Conservation (phyloP, 2,113 vertebrate genomes). For the Mirounga angustirostris region DNA sequence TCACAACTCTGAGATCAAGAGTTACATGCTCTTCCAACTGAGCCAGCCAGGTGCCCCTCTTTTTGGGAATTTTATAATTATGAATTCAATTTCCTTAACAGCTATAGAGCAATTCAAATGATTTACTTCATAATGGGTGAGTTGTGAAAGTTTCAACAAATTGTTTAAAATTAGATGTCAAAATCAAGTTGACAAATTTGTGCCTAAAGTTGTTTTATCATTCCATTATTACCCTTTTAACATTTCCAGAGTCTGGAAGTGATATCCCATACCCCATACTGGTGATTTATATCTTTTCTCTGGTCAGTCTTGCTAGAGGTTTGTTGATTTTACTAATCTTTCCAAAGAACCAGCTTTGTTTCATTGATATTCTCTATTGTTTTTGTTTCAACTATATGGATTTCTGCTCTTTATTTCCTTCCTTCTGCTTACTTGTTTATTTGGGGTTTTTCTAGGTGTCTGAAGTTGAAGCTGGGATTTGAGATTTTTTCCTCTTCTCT, state of each 20-base stretch:
- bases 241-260: neutral
- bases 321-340: conserved; percentile 2
- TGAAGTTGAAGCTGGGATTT: neutral
- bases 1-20: neutral
- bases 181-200: neutral
- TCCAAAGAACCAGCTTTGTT: conserved; percentile 3
- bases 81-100: neutral
- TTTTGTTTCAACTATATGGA: neutral
- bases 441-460: conserved; percentile 4
- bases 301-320: neutral
- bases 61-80: neutral
- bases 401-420: neutral
- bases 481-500: neutral
- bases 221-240: neutral
- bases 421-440: neutral
- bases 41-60: neutral
- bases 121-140: neutral
- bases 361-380: neutral
- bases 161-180: neutral
- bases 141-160: neutral
- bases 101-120: neutral
- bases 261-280: neutral
- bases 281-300: neutral
- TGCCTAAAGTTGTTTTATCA: neutral
- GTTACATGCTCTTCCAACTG: neutral